phyloP scores from a whole-genome alignment of 2,113 vertebrate genomes.

The Aptenodytes patagonicus region DNA sequence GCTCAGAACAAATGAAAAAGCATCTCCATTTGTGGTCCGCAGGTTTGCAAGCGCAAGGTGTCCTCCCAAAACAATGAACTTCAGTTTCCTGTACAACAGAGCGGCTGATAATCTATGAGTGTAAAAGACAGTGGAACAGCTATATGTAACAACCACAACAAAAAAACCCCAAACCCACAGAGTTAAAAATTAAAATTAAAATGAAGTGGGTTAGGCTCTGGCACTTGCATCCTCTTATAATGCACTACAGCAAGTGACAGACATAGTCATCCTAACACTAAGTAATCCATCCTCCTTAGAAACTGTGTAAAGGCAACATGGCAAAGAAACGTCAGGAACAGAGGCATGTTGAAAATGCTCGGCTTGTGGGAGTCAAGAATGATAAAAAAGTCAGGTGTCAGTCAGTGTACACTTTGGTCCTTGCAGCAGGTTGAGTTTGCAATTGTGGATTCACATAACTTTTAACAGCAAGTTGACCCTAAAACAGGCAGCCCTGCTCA shows the following conservation, averaged over 20 bases:
- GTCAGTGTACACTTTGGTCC: background rate
- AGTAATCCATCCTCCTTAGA: background rate
- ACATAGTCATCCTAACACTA: background rate
- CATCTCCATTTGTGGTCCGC: background rate
- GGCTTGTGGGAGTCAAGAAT: background rate
- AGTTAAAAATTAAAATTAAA: background rate
- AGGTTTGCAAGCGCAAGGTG: background rate
- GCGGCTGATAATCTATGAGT: background rate
- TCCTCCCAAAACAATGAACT: background rate
- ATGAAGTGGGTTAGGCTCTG: background rate
- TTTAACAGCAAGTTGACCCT: background rate
- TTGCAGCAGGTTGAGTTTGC: background rate
- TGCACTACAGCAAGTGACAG: background rate
- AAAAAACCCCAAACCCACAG: fast-evolving
- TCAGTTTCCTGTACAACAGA: background rate
- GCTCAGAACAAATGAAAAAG: background rate
- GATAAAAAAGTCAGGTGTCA: background rate
- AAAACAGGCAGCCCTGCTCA: background rate
- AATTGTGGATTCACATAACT: background rate
- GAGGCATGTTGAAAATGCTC: background rate
- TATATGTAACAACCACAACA: background rate
- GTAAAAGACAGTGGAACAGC: background rate
- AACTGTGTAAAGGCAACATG: background rate
- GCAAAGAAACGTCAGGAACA: background rate
- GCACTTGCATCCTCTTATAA: background rate